Evolutionary conservation across 1,140 invertebrate genomes (phyloP).

Genomic region (Druon quercuslanigerum): DNA sequence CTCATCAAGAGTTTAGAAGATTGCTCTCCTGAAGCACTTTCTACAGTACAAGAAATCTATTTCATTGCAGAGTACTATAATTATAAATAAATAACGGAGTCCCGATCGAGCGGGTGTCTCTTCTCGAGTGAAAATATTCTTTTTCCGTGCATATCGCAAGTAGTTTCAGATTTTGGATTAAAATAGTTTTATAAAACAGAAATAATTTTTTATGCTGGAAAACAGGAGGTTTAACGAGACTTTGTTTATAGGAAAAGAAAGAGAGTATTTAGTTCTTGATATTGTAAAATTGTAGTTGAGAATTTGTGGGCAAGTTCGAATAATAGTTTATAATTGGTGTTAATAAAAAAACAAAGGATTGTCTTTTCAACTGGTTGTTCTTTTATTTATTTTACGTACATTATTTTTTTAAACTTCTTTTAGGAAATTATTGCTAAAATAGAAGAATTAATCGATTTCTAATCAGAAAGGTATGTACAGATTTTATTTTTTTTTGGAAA

Average conservation of each 20-base stretch:
- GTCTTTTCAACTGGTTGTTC: neutral
- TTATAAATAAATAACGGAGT: neutral
- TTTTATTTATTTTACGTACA: neutral
- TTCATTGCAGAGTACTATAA: conserved; percentile 3
- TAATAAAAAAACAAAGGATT: conserved; percentile 23
- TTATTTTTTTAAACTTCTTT: neutral
- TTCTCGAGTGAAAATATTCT: conserved; percentile 7
- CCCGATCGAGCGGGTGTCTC: neutral
- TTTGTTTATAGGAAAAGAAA: neutral
- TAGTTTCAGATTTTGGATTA: neutral
- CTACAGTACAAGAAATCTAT: conserved; percentile 16
- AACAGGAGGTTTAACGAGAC: neutral
- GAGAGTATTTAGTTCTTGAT: conserved; percentile 12
- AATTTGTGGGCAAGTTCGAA: conserved; percentile 18
- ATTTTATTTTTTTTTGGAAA: too few relatives aligned
- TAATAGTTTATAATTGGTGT: conserved; percentile 15
- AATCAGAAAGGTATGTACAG: too few relatives aligned
- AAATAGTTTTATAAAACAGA: conserved; percentile 27
- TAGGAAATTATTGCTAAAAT: too few relatives aligned
- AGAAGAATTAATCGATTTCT: too few relatives aligned
- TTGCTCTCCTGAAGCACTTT: too few relatives aligned
- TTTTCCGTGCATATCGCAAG: neutral
- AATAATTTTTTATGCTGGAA: conserved; percentile 14
- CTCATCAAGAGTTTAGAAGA: too few relatives aligned
- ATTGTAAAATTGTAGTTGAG: conserved; percentile 25